phyloP scores from a whole-genome alignment of 1,140 invertebrate genomes.

The Sycophaga agraensis region DNA sequence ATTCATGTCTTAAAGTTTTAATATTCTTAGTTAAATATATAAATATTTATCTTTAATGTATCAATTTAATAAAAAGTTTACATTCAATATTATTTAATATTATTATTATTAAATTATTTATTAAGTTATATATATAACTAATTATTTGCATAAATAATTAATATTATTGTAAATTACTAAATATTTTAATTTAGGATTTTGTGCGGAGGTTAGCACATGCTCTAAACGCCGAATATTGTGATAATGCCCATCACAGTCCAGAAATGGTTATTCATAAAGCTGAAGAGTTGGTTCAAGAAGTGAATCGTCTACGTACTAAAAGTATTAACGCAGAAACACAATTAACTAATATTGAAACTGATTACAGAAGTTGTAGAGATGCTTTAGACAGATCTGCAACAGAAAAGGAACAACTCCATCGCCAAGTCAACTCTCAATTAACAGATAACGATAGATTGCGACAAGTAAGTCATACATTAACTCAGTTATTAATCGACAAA shows the following conservation, averaged over 20 bases:
- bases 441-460: neutral
- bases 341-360: slow-evolving; percentile 65
- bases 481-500: too few relatives aligned
- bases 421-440: neutral
- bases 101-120: too few relatives aligned
- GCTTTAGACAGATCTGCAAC: slow-evolving; percentile 57
- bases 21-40: too few relatives aligned
- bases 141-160: too few relatives aligned
- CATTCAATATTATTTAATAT: too few relatives aligned
- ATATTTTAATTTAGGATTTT: too few relatives aligned
- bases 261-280: slow-evolving; percentile 71
- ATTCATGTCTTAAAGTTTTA: too few relatives aligned
- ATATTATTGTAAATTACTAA: too few relatives aligned
- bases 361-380: slow-evolving; percentile 67
- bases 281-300: slow-evolving; percentile 71
- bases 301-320: slow-evolving; percentile 56
- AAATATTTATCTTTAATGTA: too few relatives aligned
- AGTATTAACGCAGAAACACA: slow-evolving; percentile 63
- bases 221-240: neutral
- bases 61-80: too few relatives aligned
- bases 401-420: slow-evolving; percentile 61
- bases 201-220: neutral
- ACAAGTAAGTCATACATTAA: neutral
- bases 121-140: too few relatives aligned
- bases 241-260: slow-evolving; percentile 54